phyloP scores from a whole-genome alignment of 2,888 invertebrate species.

The Spatulosminthurus flaviceps region DNA sequence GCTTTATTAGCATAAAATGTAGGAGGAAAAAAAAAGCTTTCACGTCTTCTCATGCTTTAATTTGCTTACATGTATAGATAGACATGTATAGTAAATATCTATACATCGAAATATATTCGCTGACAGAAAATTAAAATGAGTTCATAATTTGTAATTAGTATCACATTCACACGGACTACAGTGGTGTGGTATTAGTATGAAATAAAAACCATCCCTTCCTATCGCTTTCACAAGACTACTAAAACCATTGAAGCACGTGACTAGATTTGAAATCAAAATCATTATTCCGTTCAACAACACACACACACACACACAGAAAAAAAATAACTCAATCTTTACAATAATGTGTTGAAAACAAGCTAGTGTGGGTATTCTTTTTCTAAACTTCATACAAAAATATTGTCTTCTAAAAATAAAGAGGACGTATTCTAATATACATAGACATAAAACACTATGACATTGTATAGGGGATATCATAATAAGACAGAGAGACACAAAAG shows the following conservation, averaged over 20 bases:
- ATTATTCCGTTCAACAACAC: neutral
- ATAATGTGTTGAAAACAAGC: too few relatives aligned
- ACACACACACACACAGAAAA: too few relatives aligned
- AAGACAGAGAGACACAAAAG: neutral
- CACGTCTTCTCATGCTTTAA: neutral
- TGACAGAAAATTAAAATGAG: slow-evolving; percentile 21
- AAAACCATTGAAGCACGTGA: slow-evolving; percentile 27
- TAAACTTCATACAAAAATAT: too few relatives aligned
- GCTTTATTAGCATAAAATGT: neutral
- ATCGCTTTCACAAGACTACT: slow-evolving; percentile 30
- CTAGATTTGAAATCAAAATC: neutral
- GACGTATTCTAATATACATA: too few relatives aligned
- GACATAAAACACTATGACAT: too few relatives aligned
- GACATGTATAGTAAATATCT: too few relatives aligned
- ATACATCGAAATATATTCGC: neutral
- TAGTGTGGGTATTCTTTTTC: too few relatives aligned
- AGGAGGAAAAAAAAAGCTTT: neutral
- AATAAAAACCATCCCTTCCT: neutral
- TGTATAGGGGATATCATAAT: too few relatives aligned
- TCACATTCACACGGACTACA: slow-evolving; percentile 2
- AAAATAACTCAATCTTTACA: too few relatives aligned
- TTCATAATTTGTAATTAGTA: slow-evolving; percentile 24
- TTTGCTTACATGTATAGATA: neutral
- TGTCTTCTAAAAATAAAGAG: too few relatives aligned
- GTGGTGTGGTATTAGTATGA: too few relatives aligned